Evolutionary conservation across 1,140 invertebrate genomes (phyloP).

Genomic region (Anoplolepis gracilipes): DNA sequence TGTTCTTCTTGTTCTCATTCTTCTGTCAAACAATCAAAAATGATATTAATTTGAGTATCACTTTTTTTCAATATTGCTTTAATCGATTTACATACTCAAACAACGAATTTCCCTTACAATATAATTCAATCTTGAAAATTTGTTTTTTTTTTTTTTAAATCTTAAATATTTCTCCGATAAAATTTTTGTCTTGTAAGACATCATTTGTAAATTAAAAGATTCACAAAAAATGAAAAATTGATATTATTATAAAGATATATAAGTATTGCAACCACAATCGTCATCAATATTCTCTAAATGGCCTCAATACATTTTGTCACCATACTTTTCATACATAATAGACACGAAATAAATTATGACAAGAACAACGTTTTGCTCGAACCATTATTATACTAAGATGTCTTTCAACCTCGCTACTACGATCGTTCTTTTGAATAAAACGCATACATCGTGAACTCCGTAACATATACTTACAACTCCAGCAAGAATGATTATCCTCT

Average conservation of each 20-base stretch:
- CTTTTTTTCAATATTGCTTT: background rate
- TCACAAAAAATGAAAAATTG: background rate
- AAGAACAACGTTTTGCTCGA: background rate
- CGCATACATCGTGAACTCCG: background rate
- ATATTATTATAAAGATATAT: background rate
- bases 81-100: background rate
- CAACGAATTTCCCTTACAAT: background rate
- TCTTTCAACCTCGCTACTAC: background rate
- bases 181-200: background rate
- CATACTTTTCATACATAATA: background rate
- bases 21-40: constrained; percentile 18
- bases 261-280: background rate
- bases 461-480: background rate
- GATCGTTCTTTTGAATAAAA: constrained; percentile 12
- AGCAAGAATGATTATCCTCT: constrained; percentile 31
- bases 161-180: background rate
- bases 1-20: background rate
- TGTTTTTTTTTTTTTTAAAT: background rate
- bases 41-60: constrained; percentile 8
- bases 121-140: background rate
- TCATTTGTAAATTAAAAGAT: background rate
- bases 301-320: background rate
- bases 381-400: constrained; percentile 24
- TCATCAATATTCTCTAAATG: background rate
- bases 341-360: constrained; percentile 1